Evolutionary conservation across 2,113 vertebrate genomes (phyloP).

Genomic region (Chlorodrepanis virens): DNA sequence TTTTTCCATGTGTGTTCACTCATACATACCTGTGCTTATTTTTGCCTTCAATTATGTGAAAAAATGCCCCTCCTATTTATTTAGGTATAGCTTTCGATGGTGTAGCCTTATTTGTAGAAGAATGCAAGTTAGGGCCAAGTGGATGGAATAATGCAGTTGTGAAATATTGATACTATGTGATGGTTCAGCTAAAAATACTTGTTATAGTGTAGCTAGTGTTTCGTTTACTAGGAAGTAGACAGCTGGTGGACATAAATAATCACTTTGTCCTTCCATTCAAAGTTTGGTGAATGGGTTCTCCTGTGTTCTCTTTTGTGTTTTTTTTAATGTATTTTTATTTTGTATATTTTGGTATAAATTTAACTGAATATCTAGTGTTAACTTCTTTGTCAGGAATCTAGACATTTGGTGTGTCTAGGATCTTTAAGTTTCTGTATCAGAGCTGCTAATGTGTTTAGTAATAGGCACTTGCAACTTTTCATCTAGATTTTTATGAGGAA

Average conservation of each 20-base stretch:
- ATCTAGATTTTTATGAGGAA: background rate
- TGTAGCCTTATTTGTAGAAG: background rate
- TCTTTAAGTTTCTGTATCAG: background rate
- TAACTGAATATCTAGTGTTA: background rate
- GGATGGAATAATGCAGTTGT: background rate
- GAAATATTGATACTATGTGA: background rate
- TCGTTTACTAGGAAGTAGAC: background rate
- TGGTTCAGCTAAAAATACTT: background rate
- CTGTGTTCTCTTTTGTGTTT: background rate
- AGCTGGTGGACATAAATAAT: background rate
- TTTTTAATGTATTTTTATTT: background rate
- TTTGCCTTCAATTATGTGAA: background rate
- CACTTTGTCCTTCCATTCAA: background rate
- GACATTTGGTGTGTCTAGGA: background rate
- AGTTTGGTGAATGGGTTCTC: background rate
- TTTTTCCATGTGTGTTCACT: background rate
- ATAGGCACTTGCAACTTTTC: background rate
- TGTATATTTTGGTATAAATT: background rate
- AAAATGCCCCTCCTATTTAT: background rate
- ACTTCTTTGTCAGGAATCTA: background rate
- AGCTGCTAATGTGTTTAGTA: background rate
- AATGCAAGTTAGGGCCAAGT: background rate
- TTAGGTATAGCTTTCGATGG: background rate
- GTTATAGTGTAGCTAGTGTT: background rate
- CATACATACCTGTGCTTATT: background rate